Percentiles rank a stretch among this genome's conserved stretches.
Conservation (phyloP, 2,888 invertebrate species). For the Meteorus colon region DNA sequence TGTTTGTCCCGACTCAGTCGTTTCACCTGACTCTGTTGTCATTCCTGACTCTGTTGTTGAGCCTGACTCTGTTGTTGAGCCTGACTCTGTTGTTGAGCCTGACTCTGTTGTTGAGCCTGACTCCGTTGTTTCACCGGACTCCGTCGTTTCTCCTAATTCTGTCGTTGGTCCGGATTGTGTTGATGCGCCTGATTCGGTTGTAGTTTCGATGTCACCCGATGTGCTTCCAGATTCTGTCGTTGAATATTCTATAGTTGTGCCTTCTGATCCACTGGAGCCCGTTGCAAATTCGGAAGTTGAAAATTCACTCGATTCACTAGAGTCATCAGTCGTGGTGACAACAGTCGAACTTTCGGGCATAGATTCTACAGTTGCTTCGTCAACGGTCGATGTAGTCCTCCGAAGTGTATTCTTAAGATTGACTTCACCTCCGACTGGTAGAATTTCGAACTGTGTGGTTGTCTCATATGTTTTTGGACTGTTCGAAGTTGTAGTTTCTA, state of each 20-base stretch:
- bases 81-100: constrained; percentile 49
- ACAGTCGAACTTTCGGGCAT: constrained; percentile 15
- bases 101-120: constrained; percentile 51
- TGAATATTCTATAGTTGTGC: constrained; percentile 43
- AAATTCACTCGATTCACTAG: neutral
- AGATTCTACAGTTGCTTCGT: constrained; percentile 20
- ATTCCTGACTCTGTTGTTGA: constrained; percentile 50
- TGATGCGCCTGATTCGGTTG: constrained; percentile 53
- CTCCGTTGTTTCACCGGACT: constrained; percentile 45
- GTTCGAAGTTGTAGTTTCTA: constrained; percentile 44
- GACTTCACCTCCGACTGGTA: constrained; percentile 14
- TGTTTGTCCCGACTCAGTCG: constrained; percentile 53
- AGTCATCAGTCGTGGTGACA: neutral
- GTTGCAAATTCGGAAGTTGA: constrained; percentile 30
- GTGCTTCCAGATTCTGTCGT: constrained; percentile 54
- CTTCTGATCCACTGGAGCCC: constrained; percentile 38
- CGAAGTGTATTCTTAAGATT: neutral
- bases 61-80: constrained; percentile 55
- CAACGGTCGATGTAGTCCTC: neutral
- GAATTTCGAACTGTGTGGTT: constrained; percentile 11
- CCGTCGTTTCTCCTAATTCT: constrained; percentile 53
- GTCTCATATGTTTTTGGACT: neutral
- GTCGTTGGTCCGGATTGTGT: constrained; percentile 48
- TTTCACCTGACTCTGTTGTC: constrained; percentile 51
- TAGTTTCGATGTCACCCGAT: constrained; percentile 52